Evolutionary conservation across 1,140 invertebrate species (phyloP).

Genomic region (Penaeus chinensis): DNA sequence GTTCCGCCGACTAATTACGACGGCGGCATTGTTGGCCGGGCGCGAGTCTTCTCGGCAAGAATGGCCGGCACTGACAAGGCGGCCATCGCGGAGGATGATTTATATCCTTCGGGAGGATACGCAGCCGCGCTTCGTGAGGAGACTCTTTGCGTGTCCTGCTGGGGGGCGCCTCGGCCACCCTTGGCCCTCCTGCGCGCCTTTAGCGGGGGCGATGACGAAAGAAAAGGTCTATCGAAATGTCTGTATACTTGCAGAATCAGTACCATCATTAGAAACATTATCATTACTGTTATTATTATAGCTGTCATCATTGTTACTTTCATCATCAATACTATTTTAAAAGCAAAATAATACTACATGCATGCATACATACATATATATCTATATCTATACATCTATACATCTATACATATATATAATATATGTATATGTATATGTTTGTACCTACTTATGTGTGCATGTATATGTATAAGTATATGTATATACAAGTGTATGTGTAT

Average conservation of each 20-base stretch:
- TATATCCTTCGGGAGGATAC: neutral
- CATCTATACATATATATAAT: neutral
- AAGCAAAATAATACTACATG: conserved; percentile 5
- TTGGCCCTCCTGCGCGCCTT: too few species aligned
- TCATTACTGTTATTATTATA: too few species aligned
- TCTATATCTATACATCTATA: neutral
- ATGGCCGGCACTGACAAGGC: conserved; percentile 46
- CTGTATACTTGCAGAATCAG: too few species aligned
- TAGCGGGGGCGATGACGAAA: too few species aligned
- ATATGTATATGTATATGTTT: neutral
- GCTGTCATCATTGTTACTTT: too few species aligned
- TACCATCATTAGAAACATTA: too few species aligned
- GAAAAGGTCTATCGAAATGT: too few species aligned
- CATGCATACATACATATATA: neutral
- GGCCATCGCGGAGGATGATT: conserved; percentile 34
- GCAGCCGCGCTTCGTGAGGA: too few species aligned
- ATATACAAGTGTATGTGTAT: neutral
- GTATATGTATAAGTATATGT: neutral
- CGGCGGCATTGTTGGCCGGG: conserved; percentile 39
- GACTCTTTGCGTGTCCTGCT: too few species aligned
- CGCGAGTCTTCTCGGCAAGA: conserved; percentile 52
- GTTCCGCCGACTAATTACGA: conserved; percentile 52
- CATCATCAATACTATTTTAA: neutral
- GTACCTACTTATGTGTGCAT: neutral
- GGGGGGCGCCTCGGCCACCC: too few species aligned